These are phyloP conservation scores for Lacerta bilineata DNA, from an alignment of 2,797 vertebrate genomes.

Conservation along the genomic window DNA sequence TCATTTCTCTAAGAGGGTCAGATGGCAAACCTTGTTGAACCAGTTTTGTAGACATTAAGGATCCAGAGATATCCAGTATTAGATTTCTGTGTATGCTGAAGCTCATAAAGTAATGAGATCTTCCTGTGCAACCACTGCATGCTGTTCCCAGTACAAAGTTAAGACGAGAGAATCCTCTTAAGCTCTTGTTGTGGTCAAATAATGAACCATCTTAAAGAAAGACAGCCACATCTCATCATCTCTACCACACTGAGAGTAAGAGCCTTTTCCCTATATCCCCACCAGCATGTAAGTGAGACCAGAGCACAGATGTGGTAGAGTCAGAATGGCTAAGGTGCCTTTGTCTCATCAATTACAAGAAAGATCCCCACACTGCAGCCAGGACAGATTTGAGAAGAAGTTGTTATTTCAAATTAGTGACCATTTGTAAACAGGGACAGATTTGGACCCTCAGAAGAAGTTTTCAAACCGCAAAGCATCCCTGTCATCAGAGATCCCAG, in stretches of 20 bases:
- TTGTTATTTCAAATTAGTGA: background rate
- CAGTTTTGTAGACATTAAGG: conserved; percentile 2
- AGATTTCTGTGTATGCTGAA: background rate
- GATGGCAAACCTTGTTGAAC: background rate
- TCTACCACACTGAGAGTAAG: background rate
- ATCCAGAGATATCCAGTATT: background rate
- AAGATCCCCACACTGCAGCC: background rate
- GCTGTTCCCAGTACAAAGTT: background rate
- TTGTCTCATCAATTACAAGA: background rate
- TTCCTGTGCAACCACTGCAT: background rate
- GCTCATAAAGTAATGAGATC: background rate
- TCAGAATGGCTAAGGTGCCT: background rate
- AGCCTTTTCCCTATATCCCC: background rate
- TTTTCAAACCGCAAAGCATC: background rate
- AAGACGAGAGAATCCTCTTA: background rate
- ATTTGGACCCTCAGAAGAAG: background rate
- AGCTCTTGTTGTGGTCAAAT: background rate
- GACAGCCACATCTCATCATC: background rate
- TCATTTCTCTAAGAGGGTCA: conserved; percentile 4
- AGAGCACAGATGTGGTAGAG: background rate
- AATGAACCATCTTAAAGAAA: background rate
- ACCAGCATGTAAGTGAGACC: background rate
- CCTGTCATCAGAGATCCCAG: background rate
- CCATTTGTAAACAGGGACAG: background rate
- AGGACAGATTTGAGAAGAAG: background rate